phyloP scores from a whole-genome alignment of 2,113 vertebrate species.

The Nothobranchius furzeri region DNA sequence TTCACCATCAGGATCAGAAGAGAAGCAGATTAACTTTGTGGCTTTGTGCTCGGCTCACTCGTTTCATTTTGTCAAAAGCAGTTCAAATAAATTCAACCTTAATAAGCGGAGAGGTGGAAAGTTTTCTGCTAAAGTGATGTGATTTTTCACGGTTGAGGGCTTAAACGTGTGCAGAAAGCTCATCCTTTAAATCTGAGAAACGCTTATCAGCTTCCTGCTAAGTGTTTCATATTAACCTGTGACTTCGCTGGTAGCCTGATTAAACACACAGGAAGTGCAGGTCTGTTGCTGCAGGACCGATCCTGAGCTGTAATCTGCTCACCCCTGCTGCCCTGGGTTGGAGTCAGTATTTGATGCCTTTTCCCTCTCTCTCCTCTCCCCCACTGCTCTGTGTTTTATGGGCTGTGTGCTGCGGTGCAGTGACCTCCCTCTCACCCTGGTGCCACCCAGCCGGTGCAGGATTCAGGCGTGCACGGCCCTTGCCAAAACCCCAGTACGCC shows the following conservation, averaged over 20 bases:
- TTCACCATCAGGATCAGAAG: no score
- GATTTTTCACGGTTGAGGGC: constrained; percentile 7
- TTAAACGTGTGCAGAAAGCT: constrained; percentile 8
- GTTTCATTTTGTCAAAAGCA: constrained; percentile 5
- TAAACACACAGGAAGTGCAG: constrained; percentile 26
- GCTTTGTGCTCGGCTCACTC: constrained; percentile 3
- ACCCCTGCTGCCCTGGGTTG: constrained; percentile 28
- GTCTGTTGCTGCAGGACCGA: constrained; percentile 20
- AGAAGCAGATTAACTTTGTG: not conserved
- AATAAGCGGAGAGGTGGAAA: constrained; percentile 13
- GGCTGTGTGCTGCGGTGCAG: constrained; percentile 78
- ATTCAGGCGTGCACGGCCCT: constrained; percentile 74
- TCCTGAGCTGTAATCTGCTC: constrained; percentile 43
- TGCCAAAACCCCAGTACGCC: constrained; percentile 84
- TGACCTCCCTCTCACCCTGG: constrained; percentile 83
- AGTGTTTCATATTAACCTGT: constrained; percentile 20
- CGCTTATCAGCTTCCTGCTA: constrained; percentile 24
- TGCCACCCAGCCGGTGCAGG: constrained; percentile 84
- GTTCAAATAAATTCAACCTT: constrained; percentile 29
- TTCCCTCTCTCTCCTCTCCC: constrained; percentile 37
- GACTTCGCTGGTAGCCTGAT: constrained; percentile 3
- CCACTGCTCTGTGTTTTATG: constrained; percentile 73
- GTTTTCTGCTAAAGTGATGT: constrained; percentile 13
- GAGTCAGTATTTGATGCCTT: constrained; percentile 40
- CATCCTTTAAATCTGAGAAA: constrained; percentile 32